Base-by-base conservation (phyloP, 1,140 invertebrate species). In the Ctenoplectra terminalis region DNA sequence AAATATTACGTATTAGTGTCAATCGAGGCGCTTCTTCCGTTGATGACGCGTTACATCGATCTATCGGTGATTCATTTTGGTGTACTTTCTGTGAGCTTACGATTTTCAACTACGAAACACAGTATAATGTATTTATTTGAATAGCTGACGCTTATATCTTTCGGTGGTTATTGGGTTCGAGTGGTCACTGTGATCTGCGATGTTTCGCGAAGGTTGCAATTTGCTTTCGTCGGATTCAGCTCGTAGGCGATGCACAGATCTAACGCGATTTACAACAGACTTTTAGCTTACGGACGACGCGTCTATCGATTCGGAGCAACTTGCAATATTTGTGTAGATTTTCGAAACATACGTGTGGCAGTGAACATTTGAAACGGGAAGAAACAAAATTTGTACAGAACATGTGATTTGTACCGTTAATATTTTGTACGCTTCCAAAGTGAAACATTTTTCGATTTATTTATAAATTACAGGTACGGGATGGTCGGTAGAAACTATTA, bases 1-100 rank as follows among this genome's bases (percentile, higher is more conserved):
- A 54, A n/a, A 37, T 20, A 37, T 64, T 64, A 70, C 29, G 29
- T 52, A 70, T 66, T 78, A 86, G 84, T 86, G 56, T 84, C 29
- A 40, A 61, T 72, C 66, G 31, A 50, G 50, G n/a, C 15, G 66
- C 64, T 83, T 82, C 84, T 60, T 83, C 63, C 70, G 26, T 66
- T n/a, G 26, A 66, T 40, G 17, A 56, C 31, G 26, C 63, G 37
- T 58, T 43, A n/a, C 43, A 4, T n/a, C 71, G 3, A 63, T n/a
- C 13, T 29, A 37, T 63, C 43, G 20, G 26, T 31, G 1, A 52
- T 52, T 23, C 23, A 43, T 43, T 50, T 17, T 37, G 17, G 8
- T 26, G 23, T 29, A 29, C n/a, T 26, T 37, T 37, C 8, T 37
- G 4, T 31, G 29, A 63, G 23, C 40, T n/a, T 13, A 29, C 17